Base-by-base conservation (phyloP, 2,888 invertebrate species). In the Apotomis capreana region DNA sequence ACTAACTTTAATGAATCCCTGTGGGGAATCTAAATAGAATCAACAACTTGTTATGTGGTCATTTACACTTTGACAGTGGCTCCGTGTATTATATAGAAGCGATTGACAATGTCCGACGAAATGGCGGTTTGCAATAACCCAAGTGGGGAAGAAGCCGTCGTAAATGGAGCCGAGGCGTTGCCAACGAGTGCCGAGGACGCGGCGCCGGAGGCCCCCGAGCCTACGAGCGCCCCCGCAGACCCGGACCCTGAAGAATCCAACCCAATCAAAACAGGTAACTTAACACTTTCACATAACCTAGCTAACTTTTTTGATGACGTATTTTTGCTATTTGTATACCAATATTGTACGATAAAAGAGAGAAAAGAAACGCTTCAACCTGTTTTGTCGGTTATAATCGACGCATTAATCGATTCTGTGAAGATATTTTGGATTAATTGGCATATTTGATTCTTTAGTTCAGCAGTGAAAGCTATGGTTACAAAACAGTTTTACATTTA, bases 41-140 rank as follows among this genome's bases (percentile, higher is more conserved):
- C 86, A 87, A 87, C 83, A 84, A 80, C 81, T 86, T 88, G 90
- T 88, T 90, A 90, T 91, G 92, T 87, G 86, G 86, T 83, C 84
- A 83, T 87, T 83, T 86, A 85, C 76, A 78, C 81, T 84, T 86
- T 89, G 86, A 86, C 87, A 87, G 87, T 88, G 87, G 81, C 81
- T 83, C 84, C 81, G 80, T 83, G 81, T 81, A 84, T 84, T 83
- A 86, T 81, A 86, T 87, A 81, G 70, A 84, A 85, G 79, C 82
- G 86, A 84, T 89, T 89, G 88, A 91, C 90, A 89, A 92, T 92
- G 92, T 92, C 92, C 76, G 91, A 91, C 77, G 90, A 92, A 91
- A 92, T 92, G 90, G 92, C 91, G 88, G 86, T 90, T 84, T 85
- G 87, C 86, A 92, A 90, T 89, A 92, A 88, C 84, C 86, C 86